Evolutionary conservation across 2,113 vertebrate species (phyloP).

Genomic region (Nansenia antarctica): DNA sequence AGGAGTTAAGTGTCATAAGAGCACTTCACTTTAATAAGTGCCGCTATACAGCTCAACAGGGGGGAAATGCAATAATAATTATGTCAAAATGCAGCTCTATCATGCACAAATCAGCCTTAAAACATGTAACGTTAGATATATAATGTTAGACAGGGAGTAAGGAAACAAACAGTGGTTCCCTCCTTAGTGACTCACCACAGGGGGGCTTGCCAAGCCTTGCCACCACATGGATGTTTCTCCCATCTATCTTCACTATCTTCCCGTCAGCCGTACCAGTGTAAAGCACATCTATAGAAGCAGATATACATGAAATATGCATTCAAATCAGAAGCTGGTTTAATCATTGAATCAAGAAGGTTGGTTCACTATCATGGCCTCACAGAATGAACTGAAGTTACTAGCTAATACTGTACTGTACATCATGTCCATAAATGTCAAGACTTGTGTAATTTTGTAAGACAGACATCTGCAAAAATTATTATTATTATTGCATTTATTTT

Average conservation of each 20-base stretch:
- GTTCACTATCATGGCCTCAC: background rate
- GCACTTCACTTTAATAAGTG: too few relatives aligned
- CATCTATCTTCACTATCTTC: slow-evolving; percentile 87
- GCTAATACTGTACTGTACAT: background rate
- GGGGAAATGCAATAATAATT: too few relatives aligned
- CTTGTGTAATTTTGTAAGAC: background rate
- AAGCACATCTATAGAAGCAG: slow-evolving; percentile 82
- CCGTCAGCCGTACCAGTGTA: slow-evolving; percentile 94
- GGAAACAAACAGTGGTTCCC: background rate
- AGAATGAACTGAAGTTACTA: background rate
- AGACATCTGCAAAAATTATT: too few relatives aligned
- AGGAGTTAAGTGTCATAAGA: too few relatives aligned
- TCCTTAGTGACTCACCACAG: slow-evolving; percentile 81
- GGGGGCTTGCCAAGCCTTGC: slow-evolving; percentile 84
- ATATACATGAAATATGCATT: slow-evolving; percentile 1
- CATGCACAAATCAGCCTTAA: too few relatives aligned
- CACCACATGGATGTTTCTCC: slow-evolving; percentile 80
- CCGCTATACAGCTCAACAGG: too few relatives aligned
- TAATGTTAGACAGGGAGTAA: background rate
- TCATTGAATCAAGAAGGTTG: background rate
- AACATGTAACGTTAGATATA: too few relatives aligned
- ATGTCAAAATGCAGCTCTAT: too few relatives aligned
- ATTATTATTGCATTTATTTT: background rate
- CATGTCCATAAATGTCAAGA: background rate
- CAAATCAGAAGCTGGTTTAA: too few relatives aligned